Conservation (phyloP, 2,797 vertebrate genomes). For the Chromis chromis region DNA sequence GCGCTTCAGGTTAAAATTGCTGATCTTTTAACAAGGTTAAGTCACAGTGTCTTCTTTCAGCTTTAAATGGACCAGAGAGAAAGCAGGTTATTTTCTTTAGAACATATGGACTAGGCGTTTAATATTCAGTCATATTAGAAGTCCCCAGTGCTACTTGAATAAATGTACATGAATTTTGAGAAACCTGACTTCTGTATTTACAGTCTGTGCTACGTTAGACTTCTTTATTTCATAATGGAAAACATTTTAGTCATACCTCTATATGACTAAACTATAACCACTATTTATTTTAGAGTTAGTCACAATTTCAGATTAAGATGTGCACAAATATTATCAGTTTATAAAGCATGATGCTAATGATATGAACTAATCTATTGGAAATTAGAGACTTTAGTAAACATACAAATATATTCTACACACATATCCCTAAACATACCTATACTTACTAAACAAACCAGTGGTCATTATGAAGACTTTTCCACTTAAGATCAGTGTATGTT, state of each 20-base stretch:
- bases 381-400: not conserved
- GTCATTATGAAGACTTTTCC: no score
- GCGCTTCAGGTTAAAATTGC: not conserved
- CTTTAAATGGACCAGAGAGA: not conserved
- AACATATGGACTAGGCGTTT: not conserved
- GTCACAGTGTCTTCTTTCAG: not conserved
- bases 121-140: not conserved
- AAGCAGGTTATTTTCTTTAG: not conserved
- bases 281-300: not conserved
- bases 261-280: not conserved
- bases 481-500: not conserved
- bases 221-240: not conserved
- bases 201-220: not conserved
- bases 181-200: not conserved
- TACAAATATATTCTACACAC: no score
- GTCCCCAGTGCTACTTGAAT: not conserved
- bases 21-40: not conserved
- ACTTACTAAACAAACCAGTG: no score
- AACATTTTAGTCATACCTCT: not conserved
- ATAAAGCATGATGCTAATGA: no score
- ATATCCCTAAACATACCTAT: not conserved
- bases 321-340: not conserved
- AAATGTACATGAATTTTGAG: not conserved
- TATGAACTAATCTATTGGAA: not conserved
- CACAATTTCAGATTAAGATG: not conserved